A percentile compares a stretch with the other conserved stretches of the same genome.
Evolutionary conservation across 2,888 invertebrate genomes (phyloP).

Genomic region (Hemicrepidius hirtus): DNA sequence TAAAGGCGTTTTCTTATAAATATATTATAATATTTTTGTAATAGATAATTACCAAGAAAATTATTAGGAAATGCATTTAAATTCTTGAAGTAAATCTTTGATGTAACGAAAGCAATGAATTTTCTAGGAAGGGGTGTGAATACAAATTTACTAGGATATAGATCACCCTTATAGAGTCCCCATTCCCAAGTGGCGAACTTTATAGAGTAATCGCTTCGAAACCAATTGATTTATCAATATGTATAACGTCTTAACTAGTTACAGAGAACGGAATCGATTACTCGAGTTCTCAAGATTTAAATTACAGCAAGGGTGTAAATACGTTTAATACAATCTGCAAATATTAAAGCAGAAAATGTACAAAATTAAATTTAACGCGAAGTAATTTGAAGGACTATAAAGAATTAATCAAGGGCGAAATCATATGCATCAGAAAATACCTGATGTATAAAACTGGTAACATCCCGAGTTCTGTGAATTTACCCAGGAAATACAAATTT

Average conservation of each 20-base stretch:
- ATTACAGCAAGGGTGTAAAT: constrained; percentile 12
- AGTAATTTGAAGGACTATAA: constrained; percentile 62
- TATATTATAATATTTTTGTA: too few species aligned
- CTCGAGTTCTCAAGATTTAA: constrained; percentile 35
- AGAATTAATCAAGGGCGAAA: constrained; percentile 66
- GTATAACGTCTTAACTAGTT: constrained; percentile 65
- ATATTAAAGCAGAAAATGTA: constrained; percentile 15
- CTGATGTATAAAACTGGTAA: constrained; percentile 61
- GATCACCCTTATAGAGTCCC: constrained; percentile 65
- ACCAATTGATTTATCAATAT: constrained; percentile 73
- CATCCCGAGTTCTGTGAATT: constrained; percentile 56
- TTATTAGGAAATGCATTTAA: too few species aligned
- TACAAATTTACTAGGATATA: constrained; percentile 63
- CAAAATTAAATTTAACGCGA: constrained; percentile 61
- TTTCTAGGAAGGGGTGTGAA: constrained; percentile 60
- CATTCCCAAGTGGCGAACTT: constrained; percentile 67
- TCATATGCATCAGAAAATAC: constrained; percentile 63
- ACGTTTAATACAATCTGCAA: constrained; percentile 16
- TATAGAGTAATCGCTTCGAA: constrained; percentile 72
- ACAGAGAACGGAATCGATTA: constrained; percentile 36
- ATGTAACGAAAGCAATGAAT: constrained; percentile 8
- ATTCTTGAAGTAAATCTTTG: neutral
- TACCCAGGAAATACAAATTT: constrained; percentile 64
- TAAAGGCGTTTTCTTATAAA: too few species aligned
- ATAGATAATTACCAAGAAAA: too few species aligned